Evolutionary conservation across 2,797 vertebrate species (phyloP).

Genomic region (Spheniscus humboldti): DNA sequence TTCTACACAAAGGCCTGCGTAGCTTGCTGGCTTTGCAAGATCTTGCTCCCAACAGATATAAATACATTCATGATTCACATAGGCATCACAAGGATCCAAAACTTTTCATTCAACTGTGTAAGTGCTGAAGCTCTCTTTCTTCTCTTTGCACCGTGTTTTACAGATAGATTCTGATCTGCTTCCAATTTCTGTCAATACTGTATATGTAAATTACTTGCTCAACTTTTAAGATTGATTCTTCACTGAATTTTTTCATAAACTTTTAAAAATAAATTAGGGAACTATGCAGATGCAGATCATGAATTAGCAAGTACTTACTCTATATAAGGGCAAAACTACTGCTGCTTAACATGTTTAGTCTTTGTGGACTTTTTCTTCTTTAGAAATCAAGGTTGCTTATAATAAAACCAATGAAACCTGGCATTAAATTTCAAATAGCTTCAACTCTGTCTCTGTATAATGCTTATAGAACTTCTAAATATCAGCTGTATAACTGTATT

Average conservation of each 20-base stretch:
- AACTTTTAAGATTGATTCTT: background rate
- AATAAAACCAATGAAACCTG: background rate
- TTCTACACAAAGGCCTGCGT: background rate
- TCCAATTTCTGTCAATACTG: background rate
- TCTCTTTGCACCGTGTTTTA: background rate
- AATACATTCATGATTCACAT: background rate
- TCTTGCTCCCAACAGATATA: background rate
- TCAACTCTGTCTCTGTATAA: background rate
- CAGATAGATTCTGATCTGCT: background rate
- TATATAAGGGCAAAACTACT: background rate
- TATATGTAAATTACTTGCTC: background rate
- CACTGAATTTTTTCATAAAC: background rate
- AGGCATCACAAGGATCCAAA: background rate
- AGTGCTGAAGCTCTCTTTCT: background rate
- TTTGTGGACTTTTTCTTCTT: background rate
- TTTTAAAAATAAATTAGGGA: background rate
- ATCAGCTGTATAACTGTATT: background rate
- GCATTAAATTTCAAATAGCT: background rate
- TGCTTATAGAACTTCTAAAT: background rate
- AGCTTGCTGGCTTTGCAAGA: background rate
- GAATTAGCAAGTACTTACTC: background rate
- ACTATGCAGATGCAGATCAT: background rate
- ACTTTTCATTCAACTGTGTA: background rate
- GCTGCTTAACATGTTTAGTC: background rate
- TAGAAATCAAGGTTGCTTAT: background rate